Conservation (phyloP, 2,888 invertebrate genomes). For the Latrodectus elegans region DNA sequence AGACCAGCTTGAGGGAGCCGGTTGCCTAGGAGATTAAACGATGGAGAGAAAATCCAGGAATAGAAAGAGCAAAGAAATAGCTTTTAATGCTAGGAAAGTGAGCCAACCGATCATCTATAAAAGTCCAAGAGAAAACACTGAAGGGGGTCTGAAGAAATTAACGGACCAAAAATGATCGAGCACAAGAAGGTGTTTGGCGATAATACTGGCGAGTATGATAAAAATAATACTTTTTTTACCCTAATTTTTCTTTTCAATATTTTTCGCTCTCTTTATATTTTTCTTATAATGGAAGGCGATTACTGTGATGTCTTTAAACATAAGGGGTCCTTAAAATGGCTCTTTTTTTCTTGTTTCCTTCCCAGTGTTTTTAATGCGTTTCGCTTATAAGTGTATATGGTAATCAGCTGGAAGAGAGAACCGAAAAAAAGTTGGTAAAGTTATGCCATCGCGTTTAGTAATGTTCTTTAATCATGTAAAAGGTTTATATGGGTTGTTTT, state of each 20-base stretch:
- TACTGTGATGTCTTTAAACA: constrained; percentile 16
- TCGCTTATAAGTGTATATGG: background rate
- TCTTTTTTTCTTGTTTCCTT: background rate
- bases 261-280: constrained; percentile 27
- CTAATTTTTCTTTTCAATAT: constrained; percentile 24
- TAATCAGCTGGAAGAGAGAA: background rate
- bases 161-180: constrained; percentile 54
- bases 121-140: constrained; percentile 35
- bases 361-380: background rate
- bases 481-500: background rate
- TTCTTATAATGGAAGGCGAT: constrained; percentile 38
- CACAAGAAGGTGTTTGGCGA: constrained; percentile 48
- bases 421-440: background rate
- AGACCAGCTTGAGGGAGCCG: background rate
- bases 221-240: constrained; percentile 38
- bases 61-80: constrained; percentile 35
- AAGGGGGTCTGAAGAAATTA: constrained; percentile 39
- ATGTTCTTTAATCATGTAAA: constrained; percentile 1
- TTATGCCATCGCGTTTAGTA: background rate
- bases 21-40: background rate
- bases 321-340: background rate
- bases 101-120: constrained; percentile 53
- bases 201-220: constrained; percentile 32
- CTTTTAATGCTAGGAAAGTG: constrained; percentile 24
- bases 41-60: constrained; percentile 13